Base-by-base conservation (phyloP, 2,888 invertebrate genomes). In the Eupeodes luniger region DNA sequence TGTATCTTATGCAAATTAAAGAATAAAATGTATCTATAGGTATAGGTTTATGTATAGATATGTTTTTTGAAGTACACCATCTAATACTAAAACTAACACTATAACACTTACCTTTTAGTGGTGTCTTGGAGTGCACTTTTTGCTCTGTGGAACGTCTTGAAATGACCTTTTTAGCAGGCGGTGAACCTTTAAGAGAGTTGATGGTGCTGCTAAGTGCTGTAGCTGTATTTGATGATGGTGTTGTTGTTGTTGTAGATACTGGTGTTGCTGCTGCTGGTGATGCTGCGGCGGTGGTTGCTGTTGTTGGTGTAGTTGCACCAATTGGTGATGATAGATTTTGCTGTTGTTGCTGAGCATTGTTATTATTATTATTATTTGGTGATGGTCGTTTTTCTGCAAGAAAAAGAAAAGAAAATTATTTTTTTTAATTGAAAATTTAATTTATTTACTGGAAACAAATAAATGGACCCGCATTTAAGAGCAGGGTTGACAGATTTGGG, bases 131-230 rank as follows among this genome's bases (percentile, higher is more conserved):
- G 61, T 86, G 87, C 44, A 85, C 66, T 84, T 90, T 90, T 82
- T 89, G 89, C 74, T 85, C 87, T 51, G 75, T 64, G 47, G 83
- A 77, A 67, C 90, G 90, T 77, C 90, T 85, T 69, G 89, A 69
- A 69, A 85, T 86, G 69, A 90, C 88, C 89, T 91, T 92, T 86
- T 91, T 92, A 62, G 90, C 81, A 44, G 90, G 89, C 77, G 91
- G 90, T 76, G 91, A 91, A 87, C 90, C 90, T 90, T 91, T 91
- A 74, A 87, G 81, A 66, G 90, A 90, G 72, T 78, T 89, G 85
- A 77, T 89, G 84, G 90, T 90, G 84, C 83, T 85, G 87, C 16
- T 82, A 81, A 86, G 90, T 80, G 90, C 85, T 51, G 90, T 76
- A 82, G 90, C 77, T 74, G 27, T 27, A 27, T 57, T 36, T 47